A percentile compares a stretch with the other conserved stretches of the same genome.
These are phyloP conservation scores for Catharus minimus DNA, from an alignment of 2,113 vertebrate species.

Conservation along the genomic window DNA sequence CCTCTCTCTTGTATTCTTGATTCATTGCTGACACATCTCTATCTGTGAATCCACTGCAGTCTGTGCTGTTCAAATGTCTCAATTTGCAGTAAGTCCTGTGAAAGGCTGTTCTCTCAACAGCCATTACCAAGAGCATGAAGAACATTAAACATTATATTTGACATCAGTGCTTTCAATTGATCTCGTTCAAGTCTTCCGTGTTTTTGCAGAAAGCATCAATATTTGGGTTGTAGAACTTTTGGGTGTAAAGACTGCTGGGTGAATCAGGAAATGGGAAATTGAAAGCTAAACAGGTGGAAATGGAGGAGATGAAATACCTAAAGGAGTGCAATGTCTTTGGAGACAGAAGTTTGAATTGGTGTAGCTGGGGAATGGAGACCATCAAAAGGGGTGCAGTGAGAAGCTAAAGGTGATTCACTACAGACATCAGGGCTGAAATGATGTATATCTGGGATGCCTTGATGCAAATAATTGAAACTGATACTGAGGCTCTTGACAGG, in stretches of 20 bases:
- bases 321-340: background rate
- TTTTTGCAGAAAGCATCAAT: background rate
- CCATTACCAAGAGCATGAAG: background rate
- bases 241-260: background rate
- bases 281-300: background rate
- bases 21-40: background rate
- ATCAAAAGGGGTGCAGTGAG: rapidly evolving
- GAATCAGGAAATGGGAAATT: background rate
- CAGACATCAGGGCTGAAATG: background rate
- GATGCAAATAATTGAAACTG: background rate
- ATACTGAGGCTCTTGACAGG: background rate
- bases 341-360: background rate
- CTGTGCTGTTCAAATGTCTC: background rate
- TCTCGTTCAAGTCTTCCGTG: background rate
- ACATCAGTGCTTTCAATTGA: background rate
- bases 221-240: background rate
- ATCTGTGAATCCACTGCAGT: background rate
- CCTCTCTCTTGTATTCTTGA: background rate
- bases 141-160: rapidly evolving
- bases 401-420: background rate
- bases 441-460: background rate
- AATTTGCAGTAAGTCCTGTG: background rate
- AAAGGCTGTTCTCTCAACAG: background rate
- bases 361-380: background rate
- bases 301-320: background rate